Evolutionary conservation across 2,113 vertebrate species (phyloP), one percentile per base, ranked within the genome.

Genomic region (Festucalex cinctus): DNA sequence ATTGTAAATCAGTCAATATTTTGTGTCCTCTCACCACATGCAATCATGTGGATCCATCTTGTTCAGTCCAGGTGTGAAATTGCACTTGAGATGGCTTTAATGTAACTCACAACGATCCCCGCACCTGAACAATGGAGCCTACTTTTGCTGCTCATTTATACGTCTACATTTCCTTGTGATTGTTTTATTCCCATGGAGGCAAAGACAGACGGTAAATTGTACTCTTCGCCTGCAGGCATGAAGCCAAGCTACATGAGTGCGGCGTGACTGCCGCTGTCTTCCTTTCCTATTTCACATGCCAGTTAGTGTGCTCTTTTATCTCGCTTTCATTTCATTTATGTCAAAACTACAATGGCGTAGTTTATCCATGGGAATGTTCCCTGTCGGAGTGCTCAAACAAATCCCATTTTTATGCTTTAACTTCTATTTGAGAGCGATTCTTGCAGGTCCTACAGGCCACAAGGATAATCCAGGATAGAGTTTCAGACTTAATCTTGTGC

Each of bases 391-490:
- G 51, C 61, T 77, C 60, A 58, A 65, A 73, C 60, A 54, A 69
- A 71, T 82, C 63, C 62, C 54, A 14, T 78, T 77, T 80, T 79
- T 39, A 39, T 61, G 59, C 32, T 73, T 77, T 73, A 79, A 87
- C 84, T 85, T 82, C 79, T 73, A 67, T 66, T 68, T 80, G 82
- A 85, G 75, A 79, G 87, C 74, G 69, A 80, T 59, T 73, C 53
- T 49, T 78, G 68, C 32, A 22, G 62, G 64, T 82, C 80, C 75
- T 73, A 79, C 69, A 80, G 63, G 69, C 80, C 69, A 54, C 57
- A 44, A 66, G 80, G 76, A 87, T 89, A 82, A 89, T 87, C 87
- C 77, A 82, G 84, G 77, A 75, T 79, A 53, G 79, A 79, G 69
- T 73, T 78, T 80, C 74, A 74, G 73, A 68, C 76, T 81, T 85